Percentiles rank a stretch among this genome's conserved stretches.
phyloP scores from a whole-genome alignment of 2,888 invertebrate genomes.

The Ecliptopera silaceata region DNA sequence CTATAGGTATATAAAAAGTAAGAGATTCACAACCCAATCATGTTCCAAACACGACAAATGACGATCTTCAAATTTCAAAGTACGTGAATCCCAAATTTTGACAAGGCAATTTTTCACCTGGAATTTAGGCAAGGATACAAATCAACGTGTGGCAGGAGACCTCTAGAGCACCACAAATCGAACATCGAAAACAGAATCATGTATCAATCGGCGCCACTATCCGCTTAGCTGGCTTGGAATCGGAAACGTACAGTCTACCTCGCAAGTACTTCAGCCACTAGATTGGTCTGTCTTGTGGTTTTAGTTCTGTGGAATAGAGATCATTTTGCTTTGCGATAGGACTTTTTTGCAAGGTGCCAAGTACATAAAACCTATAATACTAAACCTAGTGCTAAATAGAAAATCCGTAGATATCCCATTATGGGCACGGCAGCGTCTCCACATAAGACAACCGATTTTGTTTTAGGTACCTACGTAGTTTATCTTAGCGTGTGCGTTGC shows the following conservation, averaged over 20 bases:
- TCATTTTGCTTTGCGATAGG: background rate
- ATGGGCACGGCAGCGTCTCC: too few relatives aligned
- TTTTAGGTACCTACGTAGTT: too few relatives aligned
- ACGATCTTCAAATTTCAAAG: slow-evolving; percentile 9
- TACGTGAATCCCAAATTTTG: slow-evolving; percentile 16
- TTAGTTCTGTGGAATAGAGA: slow-evolving; percentile 11
- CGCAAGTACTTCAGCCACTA: background rate
- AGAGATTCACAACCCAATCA: background rate
- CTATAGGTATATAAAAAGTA: background rate
- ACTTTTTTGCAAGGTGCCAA: background rate
- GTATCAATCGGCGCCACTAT: slow-evolving; percentile 48
- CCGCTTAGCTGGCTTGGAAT: slow-evolving; percentile 35
- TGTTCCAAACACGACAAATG: slow-evolving; percentile 1
- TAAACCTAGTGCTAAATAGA: slow-evolving; percentile 6
- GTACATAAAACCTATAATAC: slow-evolving; percentile 18
- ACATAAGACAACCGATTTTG: too few relatives aligned
- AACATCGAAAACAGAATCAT: slow-evolving; percentile 50
- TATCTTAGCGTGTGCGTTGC: too few relatives aligned
- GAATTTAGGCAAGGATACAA: slow-evolving; percentile 28
- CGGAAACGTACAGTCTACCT: slow-evolving; percentile 32
- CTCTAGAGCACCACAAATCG: slow-evolving; percentile 32
- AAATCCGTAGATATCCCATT: slow-evolving; percentile 18
- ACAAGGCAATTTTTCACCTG: slow-evolving; percentile 22
- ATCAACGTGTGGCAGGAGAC: slow-evolving; percentile 34
- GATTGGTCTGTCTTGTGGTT: background rate